phyloP scores from a whole-genome alignment of 2,888 invertebrate species.

The Dione juno region DNA sequence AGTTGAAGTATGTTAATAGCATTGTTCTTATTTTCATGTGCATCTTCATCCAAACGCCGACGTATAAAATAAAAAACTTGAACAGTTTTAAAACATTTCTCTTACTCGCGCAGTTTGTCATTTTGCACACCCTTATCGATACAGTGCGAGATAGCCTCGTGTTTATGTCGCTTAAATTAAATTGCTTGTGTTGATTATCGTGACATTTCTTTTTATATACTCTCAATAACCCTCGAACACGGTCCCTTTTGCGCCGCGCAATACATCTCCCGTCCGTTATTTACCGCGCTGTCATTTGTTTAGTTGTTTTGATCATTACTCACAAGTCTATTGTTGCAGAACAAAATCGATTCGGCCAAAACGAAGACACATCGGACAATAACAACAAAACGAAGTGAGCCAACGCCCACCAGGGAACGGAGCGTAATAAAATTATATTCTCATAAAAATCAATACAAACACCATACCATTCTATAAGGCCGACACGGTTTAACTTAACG shows the following conservation, averaged over 20 bases:
- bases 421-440: constrained; percentile 70
- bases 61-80: constrained; percentile 77
- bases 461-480: constrained; percentile 68
- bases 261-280: constrained; percentile 47
- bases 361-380: constrained; percentile 48
- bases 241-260: constrained; percentile 38
- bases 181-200: constrained; percentile 77
- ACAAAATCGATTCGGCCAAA: constrained; percentile 49
- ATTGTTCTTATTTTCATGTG: constrained; percentile 66
- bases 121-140: constrained; percentile 80
- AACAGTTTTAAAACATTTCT: constrained; percentile 75
- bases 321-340: constrained; percentile 49
- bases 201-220: constrained; percentile 73
- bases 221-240: constrained; percentile 62
- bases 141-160: constrained; percentile 74
- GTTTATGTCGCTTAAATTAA: constrained; percentile 81
- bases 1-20: constrained; percentile 57
- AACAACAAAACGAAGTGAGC: constrained; percentile 50
- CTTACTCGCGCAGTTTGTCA: constrained; percentile 76
- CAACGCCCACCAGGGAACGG: constrained; percentile 57
- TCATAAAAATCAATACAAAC: constrained; percentile 79
- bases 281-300: constrained; percentile 48
- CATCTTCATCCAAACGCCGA: constrained; percentile 64
- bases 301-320: constrained; percentile 53
- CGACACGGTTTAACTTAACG: constrained; percentile 74